Evolutionary conservation across 35 echinoderm and acorn worm species (phyloP).

Genomic region (Eucidaris tribuloides): DNA sequence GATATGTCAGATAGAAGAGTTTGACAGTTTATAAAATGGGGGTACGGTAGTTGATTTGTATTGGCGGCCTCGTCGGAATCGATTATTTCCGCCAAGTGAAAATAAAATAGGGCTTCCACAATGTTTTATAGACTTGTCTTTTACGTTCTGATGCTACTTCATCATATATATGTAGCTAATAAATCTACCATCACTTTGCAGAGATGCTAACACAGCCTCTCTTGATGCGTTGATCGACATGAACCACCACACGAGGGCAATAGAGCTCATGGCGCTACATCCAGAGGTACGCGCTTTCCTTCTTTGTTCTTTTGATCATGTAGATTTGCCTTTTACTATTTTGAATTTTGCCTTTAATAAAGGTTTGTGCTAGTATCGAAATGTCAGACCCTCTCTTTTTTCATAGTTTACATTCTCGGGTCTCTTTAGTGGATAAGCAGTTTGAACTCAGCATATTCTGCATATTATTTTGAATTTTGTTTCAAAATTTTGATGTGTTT

Average conservation of each 20-base stretch:
- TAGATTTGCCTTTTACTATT: neutral
- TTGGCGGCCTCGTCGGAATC: too few relatives aligned
- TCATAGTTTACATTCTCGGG: neutral
- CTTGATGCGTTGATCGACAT: slow-evolving; percentile 89
- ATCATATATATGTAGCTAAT: neutral
- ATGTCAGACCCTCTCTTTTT: neutral
- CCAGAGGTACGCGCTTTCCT: slow-evolving; percentile 54
- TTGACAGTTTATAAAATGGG: neutral
- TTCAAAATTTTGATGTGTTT: neutral
- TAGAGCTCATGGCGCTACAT: slow-evolving; percentile 72
- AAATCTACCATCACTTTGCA: slow-evolving; percentile 15
- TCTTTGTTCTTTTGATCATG: neutral
- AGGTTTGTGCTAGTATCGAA: too few relatives aligned
- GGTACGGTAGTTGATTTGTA: neutral
- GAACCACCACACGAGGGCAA: slow-evolving; percentile 81
- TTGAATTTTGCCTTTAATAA: neutral
- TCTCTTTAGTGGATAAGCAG: neutral
- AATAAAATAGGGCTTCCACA: neutral
- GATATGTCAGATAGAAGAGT: too few relatives aligned
- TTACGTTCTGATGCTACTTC: neutral
- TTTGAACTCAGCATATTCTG: neutral
- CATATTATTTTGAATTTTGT: neutral
- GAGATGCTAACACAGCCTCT: slow-evolving; percentile 67
- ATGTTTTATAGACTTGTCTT: neutral
- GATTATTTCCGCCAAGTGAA: neutral